Evolutionary conservation across 2,113 vertebrate species (phyloP), one percentile per base, ranked within the genome.

Genomic region (Cricetomys ansorgei): DNA sequence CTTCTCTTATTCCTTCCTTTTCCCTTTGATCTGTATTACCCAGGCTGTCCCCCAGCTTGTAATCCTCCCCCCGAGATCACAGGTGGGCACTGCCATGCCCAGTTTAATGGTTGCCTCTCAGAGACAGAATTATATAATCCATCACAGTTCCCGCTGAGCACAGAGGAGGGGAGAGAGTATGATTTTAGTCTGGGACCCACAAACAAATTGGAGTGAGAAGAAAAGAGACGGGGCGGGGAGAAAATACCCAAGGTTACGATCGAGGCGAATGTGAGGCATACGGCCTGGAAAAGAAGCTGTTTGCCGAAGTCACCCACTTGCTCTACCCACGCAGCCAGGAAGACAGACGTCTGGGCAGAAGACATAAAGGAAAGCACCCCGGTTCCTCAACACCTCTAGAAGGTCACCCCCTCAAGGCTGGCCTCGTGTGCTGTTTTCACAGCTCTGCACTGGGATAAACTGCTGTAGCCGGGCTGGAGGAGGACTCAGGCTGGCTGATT

Each of bases 231-330:
- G 21, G 43, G 19, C n/a, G n/a, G 55, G 17, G 8, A 10, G 40
- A 65, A 12, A 40, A 0, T 23, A 29, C 3, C 31, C 29, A 4
- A 62, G 25, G 48, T 3, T 53, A 4, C 0, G 7, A 3, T 3
- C 7, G 62, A 59, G 79, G 25, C 12, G 72, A 48, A 7, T 0
- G 2, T 16, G 21, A 25, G 3, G n/a, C 9, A 9, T 19, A 0
- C 8, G 62, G 37, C 7, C 43, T 0, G 0, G 21, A 1, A n/a
- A 45, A 90, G 69, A 62, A 13, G 37, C 12, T 80, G 27, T 55
- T 73, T 29, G 43, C 7, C 1, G 3, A 57, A 65, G 65, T 84
- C 16, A 1, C 1, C 0, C 0, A 23, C 65, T 70, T 16, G 0
- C 55, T 70, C 37, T 65, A 11, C 0, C 9, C 10, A 21, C 2